Conservation (phyloP, 1,140 invertebrate species). For the Brevipalpus yothersi region DNA sequence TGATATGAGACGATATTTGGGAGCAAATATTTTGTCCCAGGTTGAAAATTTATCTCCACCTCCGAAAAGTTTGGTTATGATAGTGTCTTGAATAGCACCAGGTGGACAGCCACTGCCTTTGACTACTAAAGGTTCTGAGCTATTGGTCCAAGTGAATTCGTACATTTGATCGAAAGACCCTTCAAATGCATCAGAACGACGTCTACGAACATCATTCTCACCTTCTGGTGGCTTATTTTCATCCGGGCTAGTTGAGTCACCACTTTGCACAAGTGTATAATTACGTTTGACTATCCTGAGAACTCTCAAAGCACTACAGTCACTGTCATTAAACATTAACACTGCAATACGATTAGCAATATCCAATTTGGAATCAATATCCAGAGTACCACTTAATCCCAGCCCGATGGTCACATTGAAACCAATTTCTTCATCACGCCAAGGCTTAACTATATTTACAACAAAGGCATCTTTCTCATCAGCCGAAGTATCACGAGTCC, state of each 20-base stretch:
- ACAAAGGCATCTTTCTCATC: neutral
- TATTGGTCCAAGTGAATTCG: slow-evolving; percentile 7
- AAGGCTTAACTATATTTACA: neutral
- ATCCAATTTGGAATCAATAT: neutral
- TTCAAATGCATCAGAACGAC: neutral
- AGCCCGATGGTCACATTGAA: neutral
- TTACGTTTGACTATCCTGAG: neutral
- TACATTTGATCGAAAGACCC: neutral
- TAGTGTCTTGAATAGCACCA: neutral
- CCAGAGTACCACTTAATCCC: neutral
- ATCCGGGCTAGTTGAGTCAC: neutral
- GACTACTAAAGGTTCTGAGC: neutral
- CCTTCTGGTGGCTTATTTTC: neutral
- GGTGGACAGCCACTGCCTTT: slow-evolving; percentile 2
- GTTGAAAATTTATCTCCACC: neutral
- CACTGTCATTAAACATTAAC: neutral
- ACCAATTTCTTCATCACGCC: neutral
- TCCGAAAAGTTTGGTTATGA: slow-evolving; percentile 1
- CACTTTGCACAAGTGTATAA: neutral
- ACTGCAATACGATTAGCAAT: neutral
- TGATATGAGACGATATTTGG: neutral
- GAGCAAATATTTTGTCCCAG: neutral
- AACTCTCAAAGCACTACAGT: neutral
- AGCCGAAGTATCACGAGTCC: neutral
- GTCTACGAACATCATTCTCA: neutral